Conservation (phyloP, 2,113 vertebrate genomes). For the Psittacara wagleri region DNA sequence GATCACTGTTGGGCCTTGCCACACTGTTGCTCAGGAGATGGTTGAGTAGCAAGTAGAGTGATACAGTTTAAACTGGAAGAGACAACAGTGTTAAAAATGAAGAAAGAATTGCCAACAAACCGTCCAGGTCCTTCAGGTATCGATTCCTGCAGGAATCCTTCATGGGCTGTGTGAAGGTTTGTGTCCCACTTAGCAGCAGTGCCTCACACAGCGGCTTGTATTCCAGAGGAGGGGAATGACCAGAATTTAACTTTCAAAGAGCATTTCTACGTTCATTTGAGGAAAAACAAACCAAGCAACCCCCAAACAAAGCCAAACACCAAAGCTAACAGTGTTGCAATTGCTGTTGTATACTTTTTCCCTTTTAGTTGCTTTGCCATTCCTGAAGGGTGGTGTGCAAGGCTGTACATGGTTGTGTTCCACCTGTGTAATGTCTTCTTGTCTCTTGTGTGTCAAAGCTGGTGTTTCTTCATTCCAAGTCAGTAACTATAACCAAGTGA, state of each 20-base stretch:
- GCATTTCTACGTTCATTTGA: background rate
- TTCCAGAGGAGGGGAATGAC: background rate
- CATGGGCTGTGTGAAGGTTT: background rate
- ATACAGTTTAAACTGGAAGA: background rate
- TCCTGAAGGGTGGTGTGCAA: background rate
- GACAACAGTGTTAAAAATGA: background rate
- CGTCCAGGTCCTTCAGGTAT: fast-evolving
- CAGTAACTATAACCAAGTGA: fast-evolving
- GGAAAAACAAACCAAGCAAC: background rate
- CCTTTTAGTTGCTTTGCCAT: background rate
- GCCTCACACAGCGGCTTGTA: background rate
- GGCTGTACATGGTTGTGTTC: background rate
- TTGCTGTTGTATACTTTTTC: background rate
- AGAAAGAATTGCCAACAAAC: background rate
- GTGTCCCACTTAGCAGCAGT: background rate
- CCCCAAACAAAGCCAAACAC: background rate
- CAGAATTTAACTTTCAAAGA: background rate
- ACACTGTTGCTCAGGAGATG: background rate
- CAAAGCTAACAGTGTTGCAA: fast-evolving
- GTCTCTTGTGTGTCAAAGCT: fast-evolving
- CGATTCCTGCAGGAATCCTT: background rate
- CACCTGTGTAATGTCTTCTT: fast-evolving
- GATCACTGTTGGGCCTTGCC: background rate
- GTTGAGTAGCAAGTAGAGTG: background rate
- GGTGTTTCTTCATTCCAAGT: background rate